These are phyloP conservation scores for Procambarus clarkii DNA, from an alignment of 1,140 invertebrate genomes.

Conservation along the genomic window DNA sequence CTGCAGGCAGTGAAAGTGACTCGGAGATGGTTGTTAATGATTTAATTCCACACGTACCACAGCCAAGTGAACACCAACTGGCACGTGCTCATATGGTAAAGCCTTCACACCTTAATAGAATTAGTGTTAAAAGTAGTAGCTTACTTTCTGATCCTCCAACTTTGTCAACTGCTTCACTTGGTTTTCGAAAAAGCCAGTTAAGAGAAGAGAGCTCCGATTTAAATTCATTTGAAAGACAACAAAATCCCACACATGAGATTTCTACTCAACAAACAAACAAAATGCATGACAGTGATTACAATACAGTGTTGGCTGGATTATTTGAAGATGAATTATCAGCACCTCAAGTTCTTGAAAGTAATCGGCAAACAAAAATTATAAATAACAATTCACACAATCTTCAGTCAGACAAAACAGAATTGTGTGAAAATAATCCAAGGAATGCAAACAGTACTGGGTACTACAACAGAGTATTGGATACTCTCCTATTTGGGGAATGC, in stretches of 20 bases:
- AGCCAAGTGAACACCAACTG: background rate
- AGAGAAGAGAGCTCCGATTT: background rate
- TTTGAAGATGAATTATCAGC: background rate
- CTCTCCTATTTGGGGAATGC: background rate
- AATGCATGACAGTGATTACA: background rate
- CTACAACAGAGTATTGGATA: background rate
- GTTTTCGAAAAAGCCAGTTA: too few species aligned
- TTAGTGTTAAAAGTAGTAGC: background rate
- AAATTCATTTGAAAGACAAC: background rate
- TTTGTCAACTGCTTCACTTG: background rate
- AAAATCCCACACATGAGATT: background rate
- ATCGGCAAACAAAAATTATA: background rate
- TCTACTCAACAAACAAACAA: background rate
- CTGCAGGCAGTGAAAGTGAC: background rate
- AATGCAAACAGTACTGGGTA: background rate
- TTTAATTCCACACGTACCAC: background rate
- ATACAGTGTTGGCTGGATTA: background rate
- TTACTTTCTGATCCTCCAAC: background rate
- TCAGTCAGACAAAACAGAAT: background rate
- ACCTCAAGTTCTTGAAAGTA: background rate
- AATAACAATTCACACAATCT: background rate
- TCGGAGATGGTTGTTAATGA: background rate
- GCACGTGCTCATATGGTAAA: background rate
- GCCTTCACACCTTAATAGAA: background rate
- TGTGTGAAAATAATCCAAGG: background rate